These are phyloP conservation scores for Tetraodon nigroviridis DNA, from an alignment of 2,113 vertebrate genomes.

Conservation along the genomic window DNA sequence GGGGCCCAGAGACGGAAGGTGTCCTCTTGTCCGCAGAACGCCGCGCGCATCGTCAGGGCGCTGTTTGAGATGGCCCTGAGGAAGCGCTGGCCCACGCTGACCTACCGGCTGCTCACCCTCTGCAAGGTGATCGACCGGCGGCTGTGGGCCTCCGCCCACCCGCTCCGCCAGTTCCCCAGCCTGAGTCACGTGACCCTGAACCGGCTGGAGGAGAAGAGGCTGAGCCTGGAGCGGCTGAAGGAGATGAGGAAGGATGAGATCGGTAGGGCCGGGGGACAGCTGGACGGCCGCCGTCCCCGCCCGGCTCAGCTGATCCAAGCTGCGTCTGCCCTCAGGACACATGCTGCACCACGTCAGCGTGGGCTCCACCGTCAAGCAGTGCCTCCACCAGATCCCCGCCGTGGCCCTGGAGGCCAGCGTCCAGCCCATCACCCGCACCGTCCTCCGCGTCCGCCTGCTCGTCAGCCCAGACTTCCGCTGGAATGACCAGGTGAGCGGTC, in stretches of 20 bases:
- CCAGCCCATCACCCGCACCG: constrained; percentile 96
- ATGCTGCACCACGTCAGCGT: constrained; percentile 97
- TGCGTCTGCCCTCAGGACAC: constrained; percentile 81
- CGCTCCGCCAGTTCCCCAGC: constrained; percentile 86
- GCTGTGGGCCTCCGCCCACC: constrained; percentile 91
- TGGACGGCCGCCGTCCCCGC: too few relatives aligned
- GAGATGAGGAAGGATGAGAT: constrained; percentile 99
- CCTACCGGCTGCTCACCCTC: constrained; percentile 90
- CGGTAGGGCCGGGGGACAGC: too few relatives aligned
- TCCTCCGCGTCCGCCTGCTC: constrained; percentile 85
- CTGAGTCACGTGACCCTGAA: constrained; percentile 83
- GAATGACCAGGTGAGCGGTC: constrained; percentile 87
- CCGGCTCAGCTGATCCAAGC: background rate
- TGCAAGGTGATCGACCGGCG: constrained; percentile 97
- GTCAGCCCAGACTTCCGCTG: constrained; percentile 89
- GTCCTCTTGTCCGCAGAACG: constrained; percentile 76
- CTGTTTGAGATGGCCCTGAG: constrained; percentile 95
- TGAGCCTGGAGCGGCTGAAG: constrained; percentile 92
- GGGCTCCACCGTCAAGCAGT: constrained; percentile 92
- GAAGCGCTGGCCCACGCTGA: constrained; percentile 96
- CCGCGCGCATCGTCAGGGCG: constrained; percentile 92
- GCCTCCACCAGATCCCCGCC: constrained; percentile 93
- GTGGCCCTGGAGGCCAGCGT: constrained; percentile 89
- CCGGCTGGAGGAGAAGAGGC: constrained; percentile 89
- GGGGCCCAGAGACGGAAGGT: too few relatives aligned